Percentiles rank a stretch among this genome's conserved stretches.
Conservation (phyloP, 2,113 vertebrate species). For the Salvelinus fontinalis region DNA sequence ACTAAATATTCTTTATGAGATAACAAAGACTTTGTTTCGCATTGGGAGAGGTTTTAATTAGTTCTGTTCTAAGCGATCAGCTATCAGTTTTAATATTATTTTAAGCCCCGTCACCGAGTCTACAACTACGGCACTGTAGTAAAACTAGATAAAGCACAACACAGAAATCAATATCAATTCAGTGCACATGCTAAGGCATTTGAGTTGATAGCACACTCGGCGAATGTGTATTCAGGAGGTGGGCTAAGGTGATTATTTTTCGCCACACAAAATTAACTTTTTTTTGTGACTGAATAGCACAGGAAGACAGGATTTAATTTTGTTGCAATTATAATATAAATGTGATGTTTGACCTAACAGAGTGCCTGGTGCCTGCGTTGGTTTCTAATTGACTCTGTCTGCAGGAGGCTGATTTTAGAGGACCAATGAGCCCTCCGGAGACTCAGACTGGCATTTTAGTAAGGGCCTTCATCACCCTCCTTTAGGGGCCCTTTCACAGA, state of each 20-base stretch:
- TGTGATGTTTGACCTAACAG: constrained; percentile 4
- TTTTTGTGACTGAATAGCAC: constrained; percentile 19
- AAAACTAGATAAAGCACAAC: constrained; percentile 3
- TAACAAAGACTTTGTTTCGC: not conserved
- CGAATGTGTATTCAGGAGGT: not conserved
- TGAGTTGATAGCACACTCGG: not conserved
- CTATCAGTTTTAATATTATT: not conserved
- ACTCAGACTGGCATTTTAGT: constrained; percentile 7
- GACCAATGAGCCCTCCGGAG: no score
- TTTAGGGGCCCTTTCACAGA: constrained; percentile 4
- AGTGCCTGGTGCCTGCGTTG: not conserved
- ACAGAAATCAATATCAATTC: constrained; percentile 3
- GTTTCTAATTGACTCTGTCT: constrained; percentile 29
- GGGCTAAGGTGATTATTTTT: constrained; percentile 14
- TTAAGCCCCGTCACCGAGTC: not conserved
- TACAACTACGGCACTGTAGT: not conserved
- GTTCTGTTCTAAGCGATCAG: not conserved
- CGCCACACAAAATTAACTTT: constrained; percentile 23
- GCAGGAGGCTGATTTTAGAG: constrained; percentile 34
- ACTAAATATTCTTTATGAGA: not conserved
- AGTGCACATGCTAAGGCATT: not conserved
- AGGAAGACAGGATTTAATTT: constrained; percentile 38
- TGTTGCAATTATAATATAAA: constrained; percentile 49
- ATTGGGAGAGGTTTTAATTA: constrained; percentile 5
- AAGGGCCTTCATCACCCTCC: not conserved